Evolutionary conservation across 2,797 vertebrate genomes (phyloP).

Genomic region (Cercopithecus diana): DNA sequence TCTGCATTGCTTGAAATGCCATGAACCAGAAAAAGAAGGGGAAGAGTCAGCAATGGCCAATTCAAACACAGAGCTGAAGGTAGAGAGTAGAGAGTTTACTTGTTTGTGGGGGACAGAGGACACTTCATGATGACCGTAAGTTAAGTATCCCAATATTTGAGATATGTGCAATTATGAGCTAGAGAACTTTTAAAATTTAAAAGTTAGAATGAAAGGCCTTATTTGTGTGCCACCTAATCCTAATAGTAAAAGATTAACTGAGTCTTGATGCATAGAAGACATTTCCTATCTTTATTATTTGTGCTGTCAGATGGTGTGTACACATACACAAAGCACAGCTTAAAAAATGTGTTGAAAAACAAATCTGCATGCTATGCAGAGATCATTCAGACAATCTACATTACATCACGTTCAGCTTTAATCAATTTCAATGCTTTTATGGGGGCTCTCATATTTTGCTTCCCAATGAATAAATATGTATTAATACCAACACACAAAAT

Average conservation of each 20-base stretch:
- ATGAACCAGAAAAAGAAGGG: neutral
- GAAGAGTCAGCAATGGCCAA: neutral
- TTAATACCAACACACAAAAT: no score
- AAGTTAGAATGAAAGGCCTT: neutral
- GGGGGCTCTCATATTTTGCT: neutral
- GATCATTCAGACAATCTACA: neutral
- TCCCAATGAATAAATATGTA: no score
- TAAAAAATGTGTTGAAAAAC: neutral
- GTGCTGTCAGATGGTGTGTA: neutral
- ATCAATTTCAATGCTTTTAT: neutral
- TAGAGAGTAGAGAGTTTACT: neutral
- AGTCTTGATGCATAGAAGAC: neutral
- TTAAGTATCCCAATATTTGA: neutral
- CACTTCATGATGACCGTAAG: neutral
- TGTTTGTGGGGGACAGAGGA: neutral
- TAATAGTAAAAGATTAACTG: neutral
- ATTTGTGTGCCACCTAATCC: no score
- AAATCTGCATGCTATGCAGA: accelerated
- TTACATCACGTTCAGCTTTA: neutral
- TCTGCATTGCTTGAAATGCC: neutral
- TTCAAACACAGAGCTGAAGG: neutral
- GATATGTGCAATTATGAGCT: neutral
- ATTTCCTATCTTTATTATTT: neutral
- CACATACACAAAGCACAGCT: neutral
- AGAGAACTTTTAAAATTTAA: neutral